Base-by-base conservation (phyloP, 92 coral and sea anemone genomes). In the Zoanthus solanderi region DNA sequence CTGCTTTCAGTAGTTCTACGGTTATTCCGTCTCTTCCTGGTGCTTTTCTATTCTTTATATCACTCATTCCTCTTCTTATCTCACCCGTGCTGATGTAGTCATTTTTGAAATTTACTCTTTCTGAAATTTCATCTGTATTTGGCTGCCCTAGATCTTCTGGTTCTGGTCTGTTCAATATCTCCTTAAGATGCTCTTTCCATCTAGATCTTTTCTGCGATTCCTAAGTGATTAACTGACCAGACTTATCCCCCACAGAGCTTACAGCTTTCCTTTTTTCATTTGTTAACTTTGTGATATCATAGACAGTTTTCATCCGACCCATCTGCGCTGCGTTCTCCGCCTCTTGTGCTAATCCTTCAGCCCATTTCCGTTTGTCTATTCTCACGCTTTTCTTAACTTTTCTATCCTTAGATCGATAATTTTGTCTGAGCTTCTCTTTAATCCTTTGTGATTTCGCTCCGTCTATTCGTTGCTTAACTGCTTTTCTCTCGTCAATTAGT, bases 101-200 rank as follows among this genome's bases (percentile, higher is more conserved):
- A 71, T 44, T 30, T 71, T 71, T 71, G 75, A 2, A 30, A 71
- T 71, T 71, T 71, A 30, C 75, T 71, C 44, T 30, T 71, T 71
- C 75, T 23, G 23, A 23, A 23, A 23, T 23, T 23, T 23, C 23
- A 23, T 23, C 23, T 23, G 23, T 23, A 23, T 23, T 23, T 23
- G 23, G 23, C 12, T 68, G 74, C 74, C 74, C 74, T 68, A 68
- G 17, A 31, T 71, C 31, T 72, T 72, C 53, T 72, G 76, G 76
- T 72, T 72, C 76, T 16, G 76, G 76, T 72, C 76, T 72, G 76
- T 72, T 72, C 76, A 72, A 72, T 72, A 72, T 72, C 53, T 37
- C n/a, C 52, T 72, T 9, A 72, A 72, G 16, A 46, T 42, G 52
- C 52, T 44, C 47, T 72, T 72, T n/a, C 76, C 16, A 72, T 72